A percentile compares a stretch with the other conserved stretches of the same genome.
phyloP scores from a whole-genome alignment of 23 tunicate genomes.

The Phallusia fumigata region DNA sequence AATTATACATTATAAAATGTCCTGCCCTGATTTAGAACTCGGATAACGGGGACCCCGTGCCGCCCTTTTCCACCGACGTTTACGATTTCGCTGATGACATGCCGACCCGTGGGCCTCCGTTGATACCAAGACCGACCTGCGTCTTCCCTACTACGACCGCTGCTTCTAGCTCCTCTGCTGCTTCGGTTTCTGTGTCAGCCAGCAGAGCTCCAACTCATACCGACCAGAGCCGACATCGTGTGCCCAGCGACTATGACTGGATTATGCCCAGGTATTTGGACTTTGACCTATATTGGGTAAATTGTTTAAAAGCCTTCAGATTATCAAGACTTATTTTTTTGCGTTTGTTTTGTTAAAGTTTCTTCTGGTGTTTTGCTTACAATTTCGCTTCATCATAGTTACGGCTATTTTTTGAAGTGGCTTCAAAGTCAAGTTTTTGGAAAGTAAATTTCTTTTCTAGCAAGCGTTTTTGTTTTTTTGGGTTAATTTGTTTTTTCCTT shows the following conservation, averaged over 20 bases:
- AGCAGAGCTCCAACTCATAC: background rate
- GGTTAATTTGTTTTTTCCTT: no score
- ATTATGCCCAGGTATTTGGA: slow-evolving; percentile 43
- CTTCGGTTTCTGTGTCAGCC: background rate
- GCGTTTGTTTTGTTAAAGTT: no score
- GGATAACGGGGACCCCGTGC: background rate
- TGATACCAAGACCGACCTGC: background rate
- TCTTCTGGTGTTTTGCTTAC: no score
- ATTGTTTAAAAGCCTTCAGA: no score
- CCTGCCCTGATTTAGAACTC: background rate
- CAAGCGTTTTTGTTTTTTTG: no score
- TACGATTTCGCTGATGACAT: slow-evolving; percentile 55
- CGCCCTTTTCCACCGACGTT: slow-evolving; percentile 30
- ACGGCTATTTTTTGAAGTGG: no score
- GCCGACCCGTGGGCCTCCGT: slow-evolving; percentile 8
- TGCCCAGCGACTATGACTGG: slow-evolving; percentile 93
- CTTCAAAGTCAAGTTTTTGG: no score
- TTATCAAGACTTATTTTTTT: no score
- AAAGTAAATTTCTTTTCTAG: no score
- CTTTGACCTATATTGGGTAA: no score
- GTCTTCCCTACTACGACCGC: background rate
- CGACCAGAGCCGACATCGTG: slow-evolving; percentile 32
- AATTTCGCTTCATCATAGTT: no score
- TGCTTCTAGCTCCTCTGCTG: background rate
- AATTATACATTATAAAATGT: no score